Conservation (phyloP, 2,888 invertebrate species). For the Drosophila phalerata region DNA sequence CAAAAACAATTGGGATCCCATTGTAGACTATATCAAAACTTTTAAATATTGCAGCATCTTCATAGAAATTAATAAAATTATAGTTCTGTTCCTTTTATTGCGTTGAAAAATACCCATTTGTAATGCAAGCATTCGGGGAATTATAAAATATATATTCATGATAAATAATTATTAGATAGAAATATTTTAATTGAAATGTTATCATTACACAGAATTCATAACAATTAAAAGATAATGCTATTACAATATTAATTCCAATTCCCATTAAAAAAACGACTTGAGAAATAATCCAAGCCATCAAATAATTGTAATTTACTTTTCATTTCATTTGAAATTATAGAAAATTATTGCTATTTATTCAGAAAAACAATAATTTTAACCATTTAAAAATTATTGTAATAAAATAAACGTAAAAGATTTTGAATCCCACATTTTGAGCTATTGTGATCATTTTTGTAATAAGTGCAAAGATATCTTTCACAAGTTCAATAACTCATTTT, state of each 20-base stretch:
- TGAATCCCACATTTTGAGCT: background rate
- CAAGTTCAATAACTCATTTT: conserved; percentile 31
- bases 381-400: too few relatives aligned
- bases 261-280: background rate
- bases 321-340: background rate
- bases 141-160: background rate
- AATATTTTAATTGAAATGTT: background rate
- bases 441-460: background rate
- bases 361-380: too few relatives aligned
- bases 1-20: conserved; percentile 16
- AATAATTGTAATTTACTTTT: background rate
- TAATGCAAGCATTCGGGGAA: background rate
- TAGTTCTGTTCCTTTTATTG: background rate
- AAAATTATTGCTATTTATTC: background rate
- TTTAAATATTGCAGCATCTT: conserved; percentile 2
- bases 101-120: background rate
- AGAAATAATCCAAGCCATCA: too few relatives aligned
- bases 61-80: too few relatives aligned
- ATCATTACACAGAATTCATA: background rate
- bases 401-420: background rate
- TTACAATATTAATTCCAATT: background rate
- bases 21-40: conserved; percentile 11
- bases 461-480: too few relatives aligned
- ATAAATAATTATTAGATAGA: background rate
- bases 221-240: background rate